A percentile compares a stretch with the other conserved stretches of the same genome.
Conservation (phyloP, 2,113 vertebrate species). For the Promerops cafer region DNA sequence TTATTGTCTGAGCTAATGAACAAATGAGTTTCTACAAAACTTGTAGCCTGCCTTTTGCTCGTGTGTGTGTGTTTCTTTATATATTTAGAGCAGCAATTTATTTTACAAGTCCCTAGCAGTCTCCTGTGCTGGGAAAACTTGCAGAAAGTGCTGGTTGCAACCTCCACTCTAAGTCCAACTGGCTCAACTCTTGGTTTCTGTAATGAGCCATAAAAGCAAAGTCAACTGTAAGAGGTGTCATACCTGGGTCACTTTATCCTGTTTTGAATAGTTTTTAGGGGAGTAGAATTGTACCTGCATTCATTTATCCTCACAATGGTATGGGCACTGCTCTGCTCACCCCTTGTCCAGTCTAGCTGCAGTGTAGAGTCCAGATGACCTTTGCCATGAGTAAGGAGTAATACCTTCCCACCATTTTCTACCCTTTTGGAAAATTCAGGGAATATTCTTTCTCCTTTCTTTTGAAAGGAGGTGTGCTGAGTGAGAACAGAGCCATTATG, state of each 20-base stretch:
- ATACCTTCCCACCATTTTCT: not conserved
- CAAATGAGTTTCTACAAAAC: not conserved
- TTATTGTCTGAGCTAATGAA: not conserved
- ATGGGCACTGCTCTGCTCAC: not conserved
- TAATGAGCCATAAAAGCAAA: not conserved
- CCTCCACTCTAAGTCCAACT: too few relatives aligned
- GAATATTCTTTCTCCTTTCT: not conserved
- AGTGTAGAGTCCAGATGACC: not conserved
- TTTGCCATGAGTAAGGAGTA: not conserved
- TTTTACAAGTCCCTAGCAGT: not conserved
- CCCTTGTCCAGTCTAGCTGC: not conserved
- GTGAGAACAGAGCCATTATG: not conserved
- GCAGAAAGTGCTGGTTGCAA: not conserved
- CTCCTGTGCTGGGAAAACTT: not conserved
- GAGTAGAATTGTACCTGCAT: not conserved
- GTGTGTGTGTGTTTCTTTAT: not conserved
- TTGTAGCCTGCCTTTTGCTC: not conserved
- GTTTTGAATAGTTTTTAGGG: not conserved
- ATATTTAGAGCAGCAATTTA: not conserved
- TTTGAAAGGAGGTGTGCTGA: not conserved
- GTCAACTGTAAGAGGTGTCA: not conserved
- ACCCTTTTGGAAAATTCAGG: not conserved
- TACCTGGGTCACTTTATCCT: not conserved
- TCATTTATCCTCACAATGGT: not conserved
- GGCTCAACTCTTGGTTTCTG: not conserved